Base-by-base conservation (phyloP, 2,888 invertebrate genomes). In the Troides oblongomaculatus region DNA sequence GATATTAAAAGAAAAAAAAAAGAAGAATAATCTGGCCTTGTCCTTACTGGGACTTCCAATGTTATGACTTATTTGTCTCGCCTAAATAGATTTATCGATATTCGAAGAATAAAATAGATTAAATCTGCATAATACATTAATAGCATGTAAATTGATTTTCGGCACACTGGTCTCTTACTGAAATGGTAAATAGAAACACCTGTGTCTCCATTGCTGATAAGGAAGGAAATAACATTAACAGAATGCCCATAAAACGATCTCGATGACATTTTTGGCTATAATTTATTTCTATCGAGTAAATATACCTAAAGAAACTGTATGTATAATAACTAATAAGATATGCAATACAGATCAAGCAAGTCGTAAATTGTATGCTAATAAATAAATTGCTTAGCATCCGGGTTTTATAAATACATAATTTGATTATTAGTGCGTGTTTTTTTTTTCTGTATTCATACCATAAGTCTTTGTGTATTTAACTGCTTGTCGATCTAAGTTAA, bases 1-100 rank as follows among this genome's bases (percentile, higher is more conserved):
- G 79, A 78, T 80, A 75, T 72, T 70, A 73, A 77, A 75, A 75
- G 78, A 83, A 83, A 84, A 82, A 79, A 30, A 82, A 53, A 53
- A 50, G 5, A 12, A 12, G 50, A 50, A 83, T 74, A 77, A 72
- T 63, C 68, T 76, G 83, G 83, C 83, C 84, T 85, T 84, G 89
- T 84, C 86, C 86, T 87, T 84, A 84, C 84, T 82, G 73, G 82
- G 76, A 82, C 77, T 79, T 76, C 83, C 86, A 89, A 90, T 89
- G 88, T 91, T 92, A 90, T 90, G 91, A 92, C 92, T 90, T 90
- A 90, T 90, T 89, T 88, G 90, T 89, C 90, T 88, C 86, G 84
- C 77, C 76, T 78, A 75, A 75, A 73, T 78, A 85, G 88, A 90
- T 90, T 90, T 90, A 91, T 91, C 79, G 88, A 76, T 82, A 79